These are phyloP conservation scores for Rhinichthys osculus DNA, from an alignment of 2,797 vertebrate genomes.

Conservation along the genomic window DNA sequence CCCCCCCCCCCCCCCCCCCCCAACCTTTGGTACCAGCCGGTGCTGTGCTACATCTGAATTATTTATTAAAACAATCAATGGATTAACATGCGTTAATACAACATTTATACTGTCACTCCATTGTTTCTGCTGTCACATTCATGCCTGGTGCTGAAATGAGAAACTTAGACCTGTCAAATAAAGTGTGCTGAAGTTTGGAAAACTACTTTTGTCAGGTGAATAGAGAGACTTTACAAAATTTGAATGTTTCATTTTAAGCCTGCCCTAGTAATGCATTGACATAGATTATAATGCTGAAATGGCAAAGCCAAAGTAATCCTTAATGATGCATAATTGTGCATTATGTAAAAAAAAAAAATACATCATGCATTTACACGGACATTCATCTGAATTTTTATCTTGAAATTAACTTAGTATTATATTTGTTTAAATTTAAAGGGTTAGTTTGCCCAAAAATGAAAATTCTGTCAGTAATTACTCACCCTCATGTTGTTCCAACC, in stretches of 20 bases:
- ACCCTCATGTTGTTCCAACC: no score
- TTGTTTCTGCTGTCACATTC: conserved; percentile 20
- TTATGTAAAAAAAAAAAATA: no score
- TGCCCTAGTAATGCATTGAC: background rate
- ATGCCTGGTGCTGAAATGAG: background rate
- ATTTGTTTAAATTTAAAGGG: background rate
- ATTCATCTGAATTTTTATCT: background rate
- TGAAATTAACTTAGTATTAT: background rate
- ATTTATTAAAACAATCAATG: conserved; percentile 20
- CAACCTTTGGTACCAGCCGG: conserved; percentile 27
- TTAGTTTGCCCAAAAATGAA: no score
- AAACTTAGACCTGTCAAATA: background rate
- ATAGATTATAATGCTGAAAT: background rate
- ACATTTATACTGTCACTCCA: conserved; percentile 4
- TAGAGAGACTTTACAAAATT: background rate
- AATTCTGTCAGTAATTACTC: no score
- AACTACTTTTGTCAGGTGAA: background rate
- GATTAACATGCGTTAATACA: conserved; percentile 11
- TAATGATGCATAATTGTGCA: background rate
- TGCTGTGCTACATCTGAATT: conserved; percentile 40
- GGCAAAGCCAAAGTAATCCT: background rate
- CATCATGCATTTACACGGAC: background rate
- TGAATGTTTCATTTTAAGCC: background rate
- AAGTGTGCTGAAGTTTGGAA: background rate
- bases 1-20: background rate